phyloP scores from a whole-genome alignment of 2,113 vertebrate genomes.

The Lagopus muta region DNA sequence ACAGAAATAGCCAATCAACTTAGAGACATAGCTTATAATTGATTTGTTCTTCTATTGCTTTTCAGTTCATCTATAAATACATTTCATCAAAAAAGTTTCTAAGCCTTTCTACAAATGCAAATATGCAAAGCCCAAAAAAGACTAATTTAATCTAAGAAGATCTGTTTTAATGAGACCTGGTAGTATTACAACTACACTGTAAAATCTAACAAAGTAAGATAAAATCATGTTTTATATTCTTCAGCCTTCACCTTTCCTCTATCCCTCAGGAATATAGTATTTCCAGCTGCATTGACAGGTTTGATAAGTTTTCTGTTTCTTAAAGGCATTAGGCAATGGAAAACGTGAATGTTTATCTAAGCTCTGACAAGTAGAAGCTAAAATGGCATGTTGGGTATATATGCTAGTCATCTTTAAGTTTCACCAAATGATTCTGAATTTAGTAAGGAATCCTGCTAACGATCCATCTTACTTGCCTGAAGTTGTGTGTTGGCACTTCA shows the following conservation, averaged over 20 bases:
- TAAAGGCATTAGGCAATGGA: background rate
- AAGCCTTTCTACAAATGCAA: background rate
- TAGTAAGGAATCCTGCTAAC: background rate
- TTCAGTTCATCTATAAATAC: background rate
- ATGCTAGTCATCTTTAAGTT: background rate
- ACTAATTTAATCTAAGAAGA: background rate
- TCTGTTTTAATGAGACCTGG: background rate
- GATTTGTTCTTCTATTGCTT: background rate
- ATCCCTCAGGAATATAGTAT: background rate
- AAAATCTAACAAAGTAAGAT: background rate
- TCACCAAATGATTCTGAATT: background rate
- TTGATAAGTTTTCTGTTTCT: background rate
- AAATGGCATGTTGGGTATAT: background rate
- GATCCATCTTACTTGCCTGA: background rate
- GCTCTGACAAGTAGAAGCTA: background rate
- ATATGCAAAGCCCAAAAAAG: background rate
- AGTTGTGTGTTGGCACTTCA: background rate
- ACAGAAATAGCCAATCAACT: background rate
- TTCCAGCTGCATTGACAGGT: fast-evolving
- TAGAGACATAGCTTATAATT: background rate
- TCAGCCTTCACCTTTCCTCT: no score
- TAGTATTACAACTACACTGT: background rate
- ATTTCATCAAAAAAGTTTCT: background rate
- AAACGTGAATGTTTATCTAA: background rate
- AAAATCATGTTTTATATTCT: background rate